These are phyloP conservation scores for Pomacea canaliculata DNA, from an alignment of 2,888 invertebrate species.

Conservation along the genomic window DNA sequence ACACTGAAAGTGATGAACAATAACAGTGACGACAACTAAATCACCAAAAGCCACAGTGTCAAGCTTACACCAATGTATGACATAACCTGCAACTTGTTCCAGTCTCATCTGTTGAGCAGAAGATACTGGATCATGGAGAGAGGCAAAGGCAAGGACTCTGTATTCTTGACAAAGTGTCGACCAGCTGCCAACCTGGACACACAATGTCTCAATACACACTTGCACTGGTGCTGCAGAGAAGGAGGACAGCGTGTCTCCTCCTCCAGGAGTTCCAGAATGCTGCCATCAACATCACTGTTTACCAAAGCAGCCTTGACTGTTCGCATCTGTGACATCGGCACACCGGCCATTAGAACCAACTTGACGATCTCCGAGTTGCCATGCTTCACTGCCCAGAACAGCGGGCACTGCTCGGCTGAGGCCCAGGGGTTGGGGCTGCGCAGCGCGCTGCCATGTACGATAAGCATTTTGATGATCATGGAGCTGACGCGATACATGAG, in stretches of 20 bases:
- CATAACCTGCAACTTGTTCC: not conserved
- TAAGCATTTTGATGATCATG: slow-evolving; percentile 56
- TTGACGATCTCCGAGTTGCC: slow-evolving; percentile 56
- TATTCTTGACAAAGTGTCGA: slow-evolving; percentile 50
- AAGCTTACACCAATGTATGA: too few relatives aligned
- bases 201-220: slow-evolving; percentile 45
- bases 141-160: slow-evolving; percentile 52
- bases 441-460: slow-evolving; percentile 57
- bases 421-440: slow-evolving; percentile 50
- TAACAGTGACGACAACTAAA: too few relatives aligned
- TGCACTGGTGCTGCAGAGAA: slow-evolving; percentile 52
- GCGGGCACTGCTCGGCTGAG: slow-evolving; percentile 54
- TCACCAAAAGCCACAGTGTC: too few relatives aligned
- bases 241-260: slow-evolving; percentile 49
- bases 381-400: slow-evolving; percentile 60
- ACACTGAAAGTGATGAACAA: too few relatives aligned
- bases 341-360: slow-evolving; percentile 53
- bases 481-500: slow-evolving; percentile 60
- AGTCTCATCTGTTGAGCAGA: slow-evolving; percentile 38
- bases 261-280: slow-evolving; percentile 49
- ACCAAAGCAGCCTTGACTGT: slow-evolving; percentile 51
- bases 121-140: slow-evolving; percentile 53
- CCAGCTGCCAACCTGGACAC: slow-evolving; percentile 48
- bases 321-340: slow-evolving; percentile 51
- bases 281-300: slow-evolving; percentile 44